phyloP scores from a whole-genome alignment of 64 coral and sea anemone genomes.

The Pocillopora damicornis region DNA sequence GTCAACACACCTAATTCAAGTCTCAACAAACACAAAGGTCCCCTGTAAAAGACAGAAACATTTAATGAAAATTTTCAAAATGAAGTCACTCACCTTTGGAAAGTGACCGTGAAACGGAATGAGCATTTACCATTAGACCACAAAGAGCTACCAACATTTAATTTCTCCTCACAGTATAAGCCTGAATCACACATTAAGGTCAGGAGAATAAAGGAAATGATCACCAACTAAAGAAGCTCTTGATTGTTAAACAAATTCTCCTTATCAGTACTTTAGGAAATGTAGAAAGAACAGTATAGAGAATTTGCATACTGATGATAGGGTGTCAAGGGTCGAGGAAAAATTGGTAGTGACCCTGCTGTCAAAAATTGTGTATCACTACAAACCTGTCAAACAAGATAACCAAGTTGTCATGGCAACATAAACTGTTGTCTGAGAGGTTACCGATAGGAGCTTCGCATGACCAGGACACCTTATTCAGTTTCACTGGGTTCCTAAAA shows the following conservation, averaged over 20 bases:
- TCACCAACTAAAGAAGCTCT: too few species aligned
- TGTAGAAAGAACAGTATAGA: too few species aligned
- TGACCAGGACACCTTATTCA: constrained; percentile 72
- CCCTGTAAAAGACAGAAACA: constrained; percentile 38
- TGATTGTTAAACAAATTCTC: too few species aligned
- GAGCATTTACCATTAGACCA: too few species aligned
- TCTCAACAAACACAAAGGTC: constrained; percentile 79
- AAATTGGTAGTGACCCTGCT: too few species aligned
- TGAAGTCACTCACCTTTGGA: neutral
- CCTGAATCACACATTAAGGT: too few species aligned
- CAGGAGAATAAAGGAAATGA: too few species aligned
- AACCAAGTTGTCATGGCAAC: constrained; percentile 88
- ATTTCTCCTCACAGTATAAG: too few species aligned
- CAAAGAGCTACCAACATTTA: too few species aligned
- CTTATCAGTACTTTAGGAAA: too few species aligned
- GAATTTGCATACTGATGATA: too few species aligned
- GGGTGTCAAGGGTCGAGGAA: too few species aligned
- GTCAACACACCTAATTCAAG: constrained; percentile 85
- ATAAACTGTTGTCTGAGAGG: constrained; percentile 70
- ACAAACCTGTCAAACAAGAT: constrained; percentile 85
- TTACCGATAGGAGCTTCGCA: constrained; percentile 77
- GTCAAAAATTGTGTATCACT: neutral
- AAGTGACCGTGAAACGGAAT: neutral
- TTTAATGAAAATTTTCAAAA: neutral
- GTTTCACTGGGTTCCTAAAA: constrained; percentile 49